These are phyloP conservation scores for Castor canadensis DNA, from an alignment of 2,113 vertebrate genomes.

Conservation along the genomic window DNA sequence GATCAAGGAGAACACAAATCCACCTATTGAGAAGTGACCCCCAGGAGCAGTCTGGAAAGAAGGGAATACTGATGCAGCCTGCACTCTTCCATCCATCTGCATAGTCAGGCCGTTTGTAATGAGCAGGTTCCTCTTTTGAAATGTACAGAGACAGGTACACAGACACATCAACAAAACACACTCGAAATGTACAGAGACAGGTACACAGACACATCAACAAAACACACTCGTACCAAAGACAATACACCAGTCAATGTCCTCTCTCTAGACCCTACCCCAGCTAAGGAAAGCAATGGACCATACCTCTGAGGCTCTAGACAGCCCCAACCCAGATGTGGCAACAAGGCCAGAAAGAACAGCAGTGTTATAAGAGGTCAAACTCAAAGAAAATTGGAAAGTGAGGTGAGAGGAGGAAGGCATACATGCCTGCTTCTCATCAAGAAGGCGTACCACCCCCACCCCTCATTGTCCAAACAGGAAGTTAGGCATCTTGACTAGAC, in stretches of 20 bases:
- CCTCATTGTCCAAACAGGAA: background rate
- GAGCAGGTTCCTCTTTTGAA: background rate
- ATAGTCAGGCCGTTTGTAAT: accelerated
- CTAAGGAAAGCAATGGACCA: too few relatives aligned
- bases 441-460: background rate
- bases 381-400: too few relatives aligned
- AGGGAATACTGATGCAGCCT: accelerated
- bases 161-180: background rate
- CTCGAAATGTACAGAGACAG: too few relatives aligned
- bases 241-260: too few relatives aligned
- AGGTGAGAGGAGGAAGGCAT: background rate
- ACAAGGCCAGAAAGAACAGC: background rate
- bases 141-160: background rate
- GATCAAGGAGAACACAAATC: background rate
- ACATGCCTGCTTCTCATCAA: background rate
- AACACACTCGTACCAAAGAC: background rate
- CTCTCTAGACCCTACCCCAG: background rate
- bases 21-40: background rate
- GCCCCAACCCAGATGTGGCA: too few relatives aligned
- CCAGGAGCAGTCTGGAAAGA: background rate
- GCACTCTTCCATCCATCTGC: accelerated
- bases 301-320: background rate
- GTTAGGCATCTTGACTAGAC: background rate
- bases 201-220: background rate
- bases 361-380: background rate